phyloP scores from a whole-genome alignment of 1,140 invertebrate genomes.

The Heliconius hermathena region DNA sequence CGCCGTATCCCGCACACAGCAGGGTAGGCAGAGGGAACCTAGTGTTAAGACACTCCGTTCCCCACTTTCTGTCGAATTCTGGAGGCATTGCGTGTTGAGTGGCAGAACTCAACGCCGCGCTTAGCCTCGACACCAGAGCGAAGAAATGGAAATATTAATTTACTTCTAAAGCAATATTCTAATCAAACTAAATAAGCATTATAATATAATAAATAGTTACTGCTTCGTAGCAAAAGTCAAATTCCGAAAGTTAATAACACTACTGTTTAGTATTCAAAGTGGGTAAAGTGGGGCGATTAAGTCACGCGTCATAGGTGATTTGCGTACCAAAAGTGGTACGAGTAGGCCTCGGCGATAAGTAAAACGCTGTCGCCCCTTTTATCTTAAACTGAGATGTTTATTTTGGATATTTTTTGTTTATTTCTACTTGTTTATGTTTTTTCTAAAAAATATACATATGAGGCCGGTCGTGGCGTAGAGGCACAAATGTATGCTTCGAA shows the following conservation, averaged over 20 bases:
- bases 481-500: no score
- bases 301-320: slow-evolving; percentile 37
- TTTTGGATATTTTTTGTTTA: background rate
- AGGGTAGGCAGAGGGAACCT: no score
- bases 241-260: background rate
- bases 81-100: no score
- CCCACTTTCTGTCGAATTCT: no score
- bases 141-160: no score
- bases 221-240: background rate
- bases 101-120: no score
- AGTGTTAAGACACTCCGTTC: no score
- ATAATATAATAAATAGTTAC: background rate
- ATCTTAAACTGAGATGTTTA: background rate
- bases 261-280: slow-evolving; percentile 30
- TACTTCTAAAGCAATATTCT: no score
- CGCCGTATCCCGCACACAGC: no score
- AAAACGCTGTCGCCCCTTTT: background rate
- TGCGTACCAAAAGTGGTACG: slow-evolving; percentile 29
- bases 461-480: no score
- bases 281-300: slow-evolving; percentile 30
- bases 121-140: no score
- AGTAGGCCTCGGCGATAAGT: slow-evolving; percentile 6
- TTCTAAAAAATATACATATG: no score
- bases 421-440: background rate
- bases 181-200: background rate